phyloP scores from a whole-genome alignment of 2,888 invertebrate genomes.

The Bursaphelenchus okinawaensis region DNA sequence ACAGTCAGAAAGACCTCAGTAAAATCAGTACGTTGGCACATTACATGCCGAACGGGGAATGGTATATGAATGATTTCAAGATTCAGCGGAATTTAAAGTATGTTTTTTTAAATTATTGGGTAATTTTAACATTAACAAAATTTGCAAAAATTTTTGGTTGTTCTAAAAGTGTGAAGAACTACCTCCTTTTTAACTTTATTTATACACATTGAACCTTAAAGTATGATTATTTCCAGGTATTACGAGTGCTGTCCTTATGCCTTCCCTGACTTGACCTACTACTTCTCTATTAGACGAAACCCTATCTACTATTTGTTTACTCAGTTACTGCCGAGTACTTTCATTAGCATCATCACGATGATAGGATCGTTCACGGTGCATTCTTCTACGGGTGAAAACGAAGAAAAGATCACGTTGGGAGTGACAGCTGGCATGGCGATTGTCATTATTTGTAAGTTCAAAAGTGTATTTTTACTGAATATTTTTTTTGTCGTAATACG shows the following conservation, averaged over 20 bases:
- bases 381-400: constrained; percentile 55
- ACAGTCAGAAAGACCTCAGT: constrained; percentile 17
- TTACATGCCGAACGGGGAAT: constrained; percentile 57
- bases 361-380: constrained; percentile 57
- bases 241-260: constrained; percentile 57
- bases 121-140: constrained; percentile 2
- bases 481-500: too few species aligned
- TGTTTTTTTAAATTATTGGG: constrained; percentile 2
- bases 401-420: constrained; percentile 53
- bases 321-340: constrained; percentile 53
- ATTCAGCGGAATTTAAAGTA: constrained; percentile 46
- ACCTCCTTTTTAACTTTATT: too few species aligned
- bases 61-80: constrained; percentile 53
- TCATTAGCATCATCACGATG: constrained; percentile 54
- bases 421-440: constrained; percentile 51
- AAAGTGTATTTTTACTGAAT: neutral
- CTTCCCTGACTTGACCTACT: constrained; percentile 50
- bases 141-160: too few species aligned
- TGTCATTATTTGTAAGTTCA: constrained; percentile 43
- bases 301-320: constrained; percentile 55
- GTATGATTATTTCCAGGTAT: constrained; percentile 29
- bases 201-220: too few species aligned
- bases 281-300: constrained; percentile 55
- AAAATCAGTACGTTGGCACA: constrained; percentile 45
- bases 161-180: too few species aligned